Percentiles rank a stretch among this genome's conserved stretches.
These are phyloP conservation scores for Muscidifurax raptorellus DNA, from an alignment of 1,140 invertebrate genomes.

Conservation along the genomic window DNA sequence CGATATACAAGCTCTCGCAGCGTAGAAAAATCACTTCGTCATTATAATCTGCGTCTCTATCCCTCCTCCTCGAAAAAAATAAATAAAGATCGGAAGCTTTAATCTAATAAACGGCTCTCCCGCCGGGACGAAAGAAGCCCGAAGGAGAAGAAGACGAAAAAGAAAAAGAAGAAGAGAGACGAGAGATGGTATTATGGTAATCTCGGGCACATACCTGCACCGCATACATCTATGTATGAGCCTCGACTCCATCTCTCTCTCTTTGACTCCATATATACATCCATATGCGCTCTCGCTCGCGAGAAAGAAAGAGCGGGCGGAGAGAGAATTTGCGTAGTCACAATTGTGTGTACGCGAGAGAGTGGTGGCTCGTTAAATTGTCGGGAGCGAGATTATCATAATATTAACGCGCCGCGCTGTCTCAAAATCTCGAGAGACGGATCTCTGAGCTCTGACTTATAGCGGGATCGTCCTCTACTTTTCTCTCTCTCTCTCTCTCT, in stretches of 20 bases:
- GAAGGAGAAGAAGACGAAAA: constrained; percentile 1
- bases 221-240: constrained; percentile 24
- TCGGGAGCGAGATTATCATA: constrained; percentile 44
- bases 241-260: neutral
- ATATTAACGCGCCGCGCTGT: constrained; percentile 36
- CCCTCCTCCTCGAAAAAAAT: neutral
- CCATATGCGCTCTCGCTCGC: constrained; percentile 12
- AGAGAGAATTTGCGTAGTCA: constrained; percentile 47
- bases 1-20: neutral
- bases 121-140: neutral
- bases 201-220: constrained; percentile 27
- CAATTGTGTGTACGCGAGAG: constrained; percentile 30
- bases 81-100: constrained; percentile 44
- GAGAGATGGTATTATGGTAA: constrained; percentile 51
- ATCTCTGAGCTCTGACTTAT: neutral
- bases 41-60: neutral
- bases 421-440: constrained; percentile 24
- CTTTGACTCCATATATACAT: neutral
- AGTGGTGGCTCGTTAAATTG: constrained; percentile 44
- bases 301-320: constrained; percentile 2
- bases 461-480: constrained; percentile 17
- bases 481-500: too few relatives aligned
- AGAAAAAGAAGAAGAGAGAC: constrained; percentile 14
- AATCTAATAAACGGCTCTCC: constrained; percentile 45
- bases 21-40: constrained; percentile 6